Conservation (phyloP, 2,113 vertebrate genomes). For the Oplegnathus fasciatus region DNA sequence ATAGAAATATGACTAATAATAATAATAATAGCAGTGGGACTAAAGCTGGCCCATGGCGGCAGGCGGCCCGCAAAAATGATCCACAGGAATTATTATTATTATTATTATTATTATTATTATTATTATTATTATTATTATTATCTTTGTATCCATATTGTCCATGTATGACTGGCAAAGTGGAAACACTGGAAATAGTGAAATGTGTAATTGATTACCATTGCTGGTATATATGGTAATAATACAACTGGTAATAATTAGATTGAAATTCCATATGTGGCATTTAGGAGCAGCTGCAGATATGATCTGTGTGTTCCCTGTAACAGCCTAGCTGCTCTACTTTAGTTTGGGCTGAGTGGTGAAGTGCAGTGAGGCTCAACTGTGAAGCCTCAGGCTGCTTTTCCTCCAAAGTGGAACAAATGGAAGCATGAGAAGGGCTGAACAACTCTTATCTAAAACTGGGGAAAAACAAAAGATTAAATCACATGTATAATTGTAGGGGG, state of each 20-base stretch:
- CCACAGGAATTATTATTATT: too few species aligned
- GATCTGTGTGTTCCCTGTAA: background rate
- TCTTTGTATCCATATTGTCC: too few species aligned
- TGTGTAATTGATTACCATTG: too few species aligned
- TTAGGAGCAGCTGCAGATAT: constrained; percentile 17
- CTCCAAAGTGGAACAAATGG: constrained; percentile 58
- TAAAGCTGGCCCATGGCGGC: too few species aligned
- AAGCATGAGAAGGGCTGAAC: constrained; percentile 36
- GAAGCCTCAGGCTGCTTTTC: constrained; percentile 43
- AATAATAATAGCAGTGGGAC: too few species aligned
- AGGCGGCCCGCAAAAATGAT: too few species aligned
- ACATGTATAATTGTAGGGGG: constrained; percentile 6
- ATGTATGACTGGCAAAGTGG: background rate
- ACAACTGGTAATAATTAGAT: background rate
- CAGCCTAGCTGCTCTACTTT: background rate
- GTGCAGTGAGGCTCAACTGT: constrained; percentile 15
- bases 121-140: too few species aligned
- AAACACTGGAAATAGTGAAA: too few species aligned
- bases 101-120: too few species aligned
- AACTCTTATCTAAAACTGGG: constrained; percentile 39
- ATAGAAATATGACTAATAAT: too few species aligned
- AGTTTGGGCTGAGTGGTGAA: background rate
- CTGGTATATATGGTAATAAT: too few species aligned
- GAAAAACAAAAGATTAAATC: constrained; percentile 45
- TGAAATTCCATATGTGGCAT: background rate